A percentile compares a stretch with the other conserved stretches of the same genome.
Evolutionary conservation across 2,888 invertebrate species (phyloP).

Genomic region (Chelonus formosanus): DNA sequence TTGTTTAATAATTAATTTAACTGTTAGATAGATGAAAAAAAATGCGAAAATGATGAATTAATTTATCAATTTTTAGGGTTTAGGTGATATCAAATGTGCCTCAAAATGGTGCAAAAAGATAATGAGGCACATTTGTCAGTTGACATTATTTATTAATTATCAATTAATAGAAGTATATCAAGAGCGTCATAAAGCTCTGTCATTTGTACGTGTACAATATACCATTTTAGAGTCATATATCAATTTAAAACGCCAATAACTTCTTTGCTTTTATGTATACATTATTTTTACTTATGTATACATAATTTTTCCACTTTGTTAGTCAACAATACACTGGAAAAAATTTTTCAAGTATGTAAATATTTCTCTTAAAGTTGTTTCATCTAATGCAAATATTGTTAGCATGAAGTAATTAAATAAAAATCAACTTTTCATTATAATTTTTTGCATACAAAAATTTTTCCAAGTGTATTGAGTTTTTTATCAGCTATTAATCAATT

Average conservation of each 20-base stretch:
- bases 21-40: not conserved
- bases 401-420: too few relatives aligned
- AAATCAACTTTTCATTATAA: too few relatives aligned
- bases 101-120: slow-evolving; percentile 6
- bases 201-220: slow-evolving; percentile 11
- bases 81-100: slow-evolving; percentile 2
- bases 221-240: slow-evolving; percentile 2
- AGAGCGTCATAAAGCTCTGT: slow-evolving; percentile 1
- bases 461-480: too few relatives aligned
- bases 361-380: too few relatives aligned
- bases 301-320: too few relatives aligned
- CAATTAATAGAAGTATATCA: not conserved
- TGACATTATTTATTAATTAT: slow-evolving; percentile 17
- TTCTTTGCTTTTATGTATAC: not conserved
- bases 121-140: slow-evolving; percentile 11
- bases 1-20: slow-evolving; percentile 22
- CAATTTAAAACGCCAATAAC: slow-evolving; percentile 1
- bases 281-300: not conserved
- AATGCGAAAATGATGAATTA: not conserved
- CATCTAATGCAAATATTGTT: too few relatives aligned
- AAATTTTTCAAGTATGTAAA: too few relatives aligned
- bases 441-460: too few relatives aligned
- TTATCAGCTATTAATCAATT: slow-evolving; percentile 6
- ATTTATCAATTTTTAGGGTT: slow-evolving; percentile 9
- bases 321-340: too few relatives aligned